A percentile compares a stretch with the other conserved stretches of the same genome.
Conservation (phyloP, 2,797 vertebrate species). For the Xyrichtys novacula region DNA sequence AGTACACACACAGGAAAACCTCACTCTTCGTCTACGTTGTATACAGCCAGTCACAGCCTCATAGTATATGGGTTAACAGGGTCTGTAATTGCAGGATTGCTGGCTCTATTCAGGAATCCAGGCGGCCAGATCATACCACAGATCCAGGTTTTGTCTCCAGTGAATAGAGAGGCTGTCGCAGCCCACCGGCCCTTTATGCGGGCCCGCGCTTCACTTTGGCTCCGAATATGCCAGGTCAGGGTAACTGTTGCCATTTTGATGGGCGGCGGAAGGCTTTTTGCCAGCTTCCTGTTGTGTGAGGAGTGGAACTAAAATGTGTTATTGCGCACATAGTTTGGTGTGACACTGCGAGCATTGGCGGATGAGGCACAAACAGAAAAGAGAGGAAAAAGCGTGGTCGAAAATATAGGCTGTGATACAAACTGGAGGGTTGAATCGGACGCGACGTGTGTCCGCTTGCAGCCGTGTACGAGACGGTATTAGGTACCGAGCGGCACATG, state of each 20-base stretch:
- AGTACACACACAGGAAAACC: slow-evolving; percentile 13
- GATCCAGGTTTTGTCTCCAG: slow-evolving; percentile 85
- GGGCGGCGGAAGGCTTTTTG: slow-evolving; percentile 63
- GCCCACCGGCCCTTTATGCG: slow-evolving; percentile 76
- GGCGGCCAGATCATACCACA: slow-evolving; percentile 78
- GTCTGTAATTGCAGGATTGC: slow-evolving; percentile 76
- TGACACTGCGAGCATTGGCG: slow-evolving; percentile 32
- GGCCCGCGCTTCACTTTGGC: slow-evolving; percentile 69
- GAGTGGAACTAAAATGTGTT: slow-evolving; percentile 54
- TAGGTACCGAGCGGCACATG: slow-evolving; percentile 39
- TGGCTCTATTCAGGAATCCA: slow-evolving; percentile 80
- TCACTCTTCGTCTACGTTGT: slow-evolving; percentile 35
- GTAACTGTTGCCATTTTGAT: slow-evolving; percentile 79
- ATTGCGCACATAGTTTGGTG: slow-evolving; percentile 36
- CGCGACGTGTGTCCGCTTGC: slow-evolving; percentile 30
- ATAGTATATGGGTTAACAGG: slow-evolving; percentile 58
- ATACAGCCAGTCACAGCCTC: slow-evolving; percentile 40
- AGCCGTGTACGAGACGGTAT: slow-evolving; percentile 33
- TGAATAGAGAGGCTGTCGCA: slow-evolving; percentile 80
- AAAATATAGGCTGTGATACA: slow-evolving; percentile 29
- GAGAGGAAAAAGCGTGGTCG: slow-evolving; percentile 3
- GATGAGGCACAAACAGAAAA: slow-evolving; percentile 42
- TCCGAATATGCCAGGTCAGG: slow-evolving; percentile 86
- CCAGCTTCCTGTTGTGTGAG: slow-evolving; percentile 65
- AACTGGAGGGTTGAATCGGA: slow-evolving; percentile 49